Conservation (phyloP, 1,140 invertebrate genomes). For the Penaeus vannamei region DNA sequence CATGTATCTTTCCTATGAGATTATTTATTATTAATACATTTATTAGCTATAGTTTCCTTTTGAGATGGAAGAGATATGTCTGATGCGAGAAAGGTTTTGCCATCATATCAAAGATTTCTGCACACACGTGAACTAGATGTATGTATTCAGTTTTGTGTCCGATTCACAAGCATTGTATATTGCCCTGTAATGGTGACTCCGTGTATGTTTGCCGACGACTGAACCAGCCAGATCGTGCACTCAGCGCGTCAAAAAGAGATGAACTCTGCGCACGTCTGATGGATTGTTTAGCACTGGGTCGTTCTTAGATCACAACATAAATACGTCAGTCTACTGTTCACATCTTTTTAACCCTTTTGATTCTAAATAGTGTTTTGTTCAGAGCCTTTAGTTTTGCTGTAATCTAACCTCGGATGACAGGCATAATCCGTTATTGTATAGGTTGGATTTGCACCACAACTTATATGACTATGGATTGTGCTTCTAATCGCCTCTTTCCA, state of each 20-base stretch:
- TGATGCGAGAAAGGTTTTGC: conserved; percentile 60
- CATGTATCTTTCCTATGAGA: conserved; percentile 65
- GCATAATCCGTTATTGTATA: conserved; percentile 57
- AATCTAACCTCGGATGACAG: conserved; percentile 45
- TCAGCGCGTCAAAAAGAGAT: conserved; percentile 43
- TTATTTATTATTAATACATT: conserved; percentile 61
- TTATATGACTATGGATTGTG: conserved; percentile 60
- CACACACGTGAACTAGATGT: conserved; percentile 55
- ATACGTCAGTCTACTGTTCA: conserved; percentile 35
- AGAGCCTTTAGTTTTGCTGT: conserved; percentile 35
- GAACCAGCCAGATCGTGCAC: conserved; percentile 16
- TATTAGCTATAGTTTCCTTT: conserved; percentile 57
- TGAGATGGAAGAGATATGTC: conserved; percentile 58
- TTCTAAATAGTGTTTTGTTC: conserved; percentile 44
- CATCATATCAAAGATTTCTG: conserved; percentile 62
- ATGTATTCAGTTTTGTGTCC: conserved; percentile 61
- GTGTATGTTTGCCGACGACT: conserved; percentile 45
- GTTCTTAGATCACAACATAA: background rate
- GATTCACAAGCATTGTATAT: conserved; percentile 57
- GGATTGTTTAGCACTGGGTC: background rate
- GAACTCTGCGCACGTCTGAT: conserved; percentile 41
- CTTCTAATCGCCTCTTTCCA: background rate
- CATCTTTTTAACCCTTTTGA: conserved; percentile 48
- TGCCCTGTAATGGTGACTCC: conserved; percentile 34
- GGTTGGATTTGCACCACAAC: conserved; percentile 64